Base-by-base conservation (phyloP, 2,888 invertebrate species). In the Spilarctia lutea region DNA sequence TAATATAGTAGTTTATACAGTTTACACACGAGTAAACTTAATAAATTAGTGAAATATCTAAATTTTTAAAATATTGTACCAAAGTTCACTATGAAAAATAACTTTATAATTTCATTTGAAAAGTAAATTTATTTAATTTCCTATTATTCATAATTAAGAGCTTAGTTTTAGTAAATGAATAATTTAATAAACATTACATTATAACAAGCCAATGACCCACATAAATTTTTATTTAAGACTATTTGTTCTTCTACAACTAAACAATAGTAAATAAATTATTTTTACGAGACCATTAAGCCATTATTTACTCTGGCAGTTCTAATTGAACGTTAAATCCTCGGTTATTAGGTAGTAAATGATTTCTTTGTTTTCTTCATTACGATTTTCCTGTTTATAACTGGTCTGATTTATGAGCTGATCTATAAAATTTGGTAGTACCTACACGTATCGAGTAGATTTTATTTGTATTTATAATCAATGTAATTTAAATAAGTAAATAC, bases 211-310 rank as follows among this genome's bases (percentile, higher is more conserved):
- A 79, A 73, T 69, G 81, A 81, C 75, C 69, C 42, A 67, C 35
- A 56, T 45, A n/a, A 71, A 30, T 45, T 60, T 33, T 24, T 65
- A 69, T 56, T 65, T 63, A 27, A 11, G 18, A 70, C 48, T 65
- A 24, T 56, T 69, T 39, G n/a, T 67, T 67, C 33, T 11, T 63
- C 35, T 69, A 60, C 72, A 68, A 48, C 71, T 68, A 83, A 86
- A 87, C 88, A 89, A 88, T 86, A 76, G 84, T 75, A 76, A 72
- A 72, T 86, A 81, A 85, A 89, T 85, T 83, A 83, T 81, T 78
- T 87, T 88, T 83, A 88, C 83, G 79, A 79, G 77, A 86, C 83
- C 83, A 84, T 80, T 76, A 81, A 70, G 72, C 78, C 80, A 83
- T 86, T 88, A 88, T 86, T 87, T 81, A 82, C 81, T 80, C 72